phyloP scores from a whole-genome alignment of 2,888 invertebrate species.

The Thera obeliscata region DNA sequence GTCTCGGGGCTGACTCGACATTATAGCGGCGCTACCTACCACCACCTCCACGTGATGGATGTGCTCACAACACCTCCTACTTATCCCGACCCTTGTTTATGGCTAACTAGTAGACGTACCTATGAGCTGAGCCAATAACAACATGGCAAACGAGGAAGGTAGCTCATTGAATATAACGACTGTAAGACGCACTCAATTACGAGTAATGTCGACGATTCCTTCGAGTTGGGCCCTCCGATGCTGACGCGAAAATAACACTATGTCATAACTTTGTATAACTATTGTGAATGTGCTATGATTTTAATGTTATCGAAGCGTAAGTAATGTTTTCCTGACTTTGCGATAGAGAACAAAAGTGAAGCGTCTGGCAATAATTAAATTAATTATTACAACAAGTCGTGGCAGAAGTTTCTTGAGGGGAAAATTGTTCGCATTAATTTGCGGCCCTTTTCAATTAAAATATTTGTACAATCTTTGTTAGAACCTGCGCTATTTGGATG shows the following conservation, averaged over 20 bases:
- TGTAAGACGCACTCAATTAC: neutral
- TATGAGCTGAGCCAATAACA: neutral
- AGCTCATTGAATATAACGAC: neutral
- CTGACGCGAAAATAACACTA: neutral
- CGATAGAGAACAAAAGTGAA: constrained; percentile 3
- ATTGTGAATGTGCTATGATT: neutral
- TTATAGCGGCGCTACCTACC: neutral
- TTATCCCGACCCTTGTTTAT: constrained; percentile 13
- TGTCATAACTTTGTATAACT: neutral
- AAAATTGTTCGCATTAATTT: constrained; percentile 25
- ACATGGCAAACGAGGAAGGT: neutral
- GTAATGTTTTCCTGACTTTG: neutral
- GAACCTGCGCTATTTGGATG: neutral
- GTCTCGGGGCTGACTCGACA: constrained; percentile 8
- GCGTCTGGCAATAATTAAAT: constrained; percentile 26
- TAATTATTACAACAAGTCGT: constrained; percentile 30
- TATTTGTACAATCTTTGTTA: neutral
- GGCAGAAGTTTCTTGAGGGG: constrained; percentile 23
- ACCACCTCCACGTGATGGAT: constrained; percentile 13
- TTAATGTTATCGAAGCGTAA: neutral
- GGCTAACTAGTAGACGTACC: neutral
- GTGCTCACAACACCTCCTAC: constrained; percentile 11
- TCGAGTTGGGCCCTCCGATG: neutral
- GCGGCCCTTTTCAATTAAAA: constrained; percentile 29
- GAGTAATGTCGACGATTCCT: neutral